Conservation (phyloP, 2,888 invertebrate genomes). For the Acanthosepion pharaonis region DNA sequence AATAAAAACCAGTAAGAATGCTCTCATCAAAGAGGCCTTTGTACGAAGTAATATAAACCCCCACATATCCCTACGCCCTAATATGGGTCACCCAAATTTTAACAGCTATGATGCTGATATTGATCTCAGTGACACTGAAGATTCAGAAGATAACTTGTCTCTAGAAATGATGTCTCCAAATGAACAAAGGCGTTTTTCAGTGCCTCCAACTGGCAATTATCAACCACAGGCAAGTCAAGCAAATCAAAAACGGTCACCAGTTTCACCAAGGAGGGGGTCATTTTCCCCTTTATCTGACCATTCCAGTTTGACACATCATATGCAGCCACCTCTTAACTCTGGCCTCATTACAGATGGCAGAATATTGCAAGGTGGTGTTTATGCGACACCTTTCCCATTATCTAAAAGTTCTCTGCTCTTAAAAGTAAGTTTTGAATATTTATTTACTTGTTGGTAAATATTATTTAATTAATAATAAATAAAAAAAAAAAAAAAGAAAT, state of each 20-base stretch:
- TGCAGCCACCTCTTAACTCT: not conserved
- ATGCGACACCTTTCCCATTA: slow-evolving; percentile 67
- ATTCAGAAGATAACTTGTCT: not conserved
- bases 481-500: too few species aligned
- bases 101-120: slow-evolving; percentile 38
- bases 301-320: slow-evolving; percentile 50
- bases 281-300: slow-evolving; percentile 47
- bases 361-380: slow-evolving; percentile 65
- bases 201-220: not conserved
- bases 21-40: slow-evolving; percentile 49
- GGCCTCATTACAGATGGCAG: slow-evolving; percentile 24
- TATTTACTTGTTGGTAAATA: not conserved
- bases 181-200: not conserved
- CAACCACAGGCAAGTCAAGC: not conserved
- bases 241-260: not conserved
- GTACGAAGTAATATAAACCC: not conserved
- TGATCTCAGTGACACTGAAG: slow-evolving; percentile 4
- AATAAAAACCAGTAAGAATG: slow-evolving; percentile 63
- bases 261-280: not conserved
- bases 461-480: too few species aligned
- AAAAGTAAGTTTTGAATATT: slow-evolving; percentile 48
- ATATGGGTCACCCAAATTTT: not conserved
- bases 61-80: not conserved
- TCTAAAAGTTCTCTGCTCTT: slow-evolving; percentile 52
- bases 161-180: not conserved